Percentiles rank a stretch among this genome's conserved stretches.
phyloP scores from a whole-genome alignment of 2,888 invertebrate genomes.

The Phania funesta region DNA sequence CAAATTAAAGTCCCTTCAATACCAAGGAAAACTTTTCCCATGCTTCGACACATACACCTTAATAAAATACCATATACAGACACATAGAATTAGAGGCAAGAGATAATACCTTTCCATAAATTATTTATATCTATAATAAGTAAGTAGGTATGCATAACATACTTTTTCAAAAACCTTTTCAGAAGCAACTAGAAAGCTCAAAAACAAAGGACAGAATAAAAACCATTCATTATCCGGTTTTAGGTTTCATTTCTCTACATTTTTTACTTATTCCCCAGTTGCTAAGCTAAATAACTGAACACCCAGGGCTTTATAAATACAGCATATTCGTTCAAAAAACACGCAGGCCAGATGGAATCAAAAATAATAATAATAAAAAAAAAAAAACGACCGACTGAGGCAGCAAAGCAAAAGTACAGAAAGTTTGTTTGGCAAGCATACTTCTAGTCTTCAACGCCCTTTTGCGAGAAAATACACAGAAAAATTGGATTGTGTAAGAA shows the following conservation, averaged over 20 bases:
- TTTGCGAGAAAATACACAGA: slow-evolving; percentile 8
- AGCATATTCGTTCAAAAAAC: slow-evolving; percentile 37
- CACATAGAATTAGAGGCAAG: slow-evolving; percentile 3
- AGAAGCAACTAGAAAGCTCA: neutral
- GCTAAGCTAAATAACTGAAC: slow-evolving; percentile 35
- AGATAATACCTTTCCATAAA: slow-evolving; percentile 43
- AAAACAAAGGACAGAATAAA: neutral
- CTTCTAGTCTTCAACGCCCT: slow-evolving; percentile 31
- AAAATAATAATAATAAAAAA: too few relatives aligned
- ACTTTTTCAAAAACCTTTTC: slow-evolving; percentile 45
- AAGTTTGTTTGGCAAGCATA: slow-evolving; percentile 15
- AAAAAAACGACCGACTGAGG: slow-evolving; percentile 44
- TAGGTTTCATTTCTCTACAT: slow-evolving; percentile 26
- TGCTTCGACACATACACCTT: neutral
- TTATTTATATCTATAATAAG: slow-evolving; percentile 35
- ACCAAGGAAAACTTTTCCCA: slow-evolving; percentile 1
- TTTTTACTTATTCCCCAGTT: slow-evolving; percentile 35
- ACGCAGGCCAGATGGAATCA: slow-evolving; percentile 54
- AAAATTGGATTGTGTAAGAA: slow-evolving; percentile 14
- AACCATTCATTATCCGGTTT: slow-evolving; percentile 35
- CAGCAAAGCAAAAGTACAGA: slow-evolving; percentile 23
- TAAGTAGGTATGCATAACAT: slow-evolving; percentile 4
- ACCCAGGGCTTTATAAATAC: slow-evolving; percentile 45
- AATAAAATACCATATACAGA: neutral
- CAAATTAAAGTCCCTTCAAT: slow-evolving; percentile 9